Conservation (phyloP, 2,888 invertebrate species). For the Drosophila fulvimacula region DNA sequence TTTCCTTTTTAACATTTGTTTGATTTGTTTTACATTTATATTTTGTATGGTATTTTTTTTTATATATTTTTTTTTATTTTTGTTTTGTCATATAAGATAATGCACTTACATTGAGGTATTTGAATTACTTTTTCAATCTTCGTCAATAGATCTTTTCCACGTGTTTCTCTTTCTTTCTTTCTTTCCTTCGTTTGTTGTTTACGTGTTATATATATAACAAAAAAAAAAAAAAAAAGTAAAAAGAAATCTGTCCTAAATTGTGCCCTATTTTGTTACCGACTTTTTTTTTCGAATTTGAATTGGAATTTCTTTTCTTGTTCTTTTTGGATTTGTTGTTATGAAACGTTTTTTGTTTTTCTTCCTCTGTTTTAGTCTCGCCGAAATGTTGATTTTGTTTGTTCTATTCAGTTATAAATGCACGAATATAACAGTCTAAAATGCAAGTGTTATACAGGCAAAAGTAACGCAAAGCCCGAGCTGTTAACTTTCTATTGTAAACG, state of each 20-base stretch:
- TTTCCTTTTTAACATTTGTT: slow-evolving; percentile 49
- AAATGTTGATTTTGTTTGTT: slow-evolving; percentile 21
- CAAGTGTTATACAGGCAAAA: slow-evolving; percentile 68
- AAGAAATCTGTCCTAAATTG: slow-evolving; percentile 39
- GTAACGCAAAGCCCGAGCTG: slow-evolving; percentile 38
- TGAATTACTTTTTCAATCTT: slow-evolving; percentile 81
- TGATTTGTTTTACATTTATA: slow-evolving; percentile 44
- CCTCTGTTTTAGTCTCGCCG: slow-evolving; percentile 25
- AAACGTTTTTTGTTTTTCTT: slow-evolving; percentile 35
- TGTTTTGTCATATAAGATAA: slow-evolving; percentile 71
- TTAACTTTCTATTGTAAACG: slow-evolving; percentile 20
- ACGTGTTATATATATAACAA: slow-evolving; percentile 33
- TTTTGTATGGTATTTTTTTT: slow-evolving; percentile 11
- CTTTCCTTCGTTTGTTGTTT: slow-evolving; percentile 16
- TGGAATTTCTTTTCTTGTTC: slow-evolving; percentile 1
- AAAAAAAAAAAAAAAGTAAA: slow-evolving; percentile 6
- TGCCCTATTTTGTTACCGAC: slow-evolving; percentile 50
- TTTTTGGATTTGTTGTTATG: slow-evolving; percentile 23
- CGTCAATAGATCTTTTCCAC: slow-evolving; percentile 54
- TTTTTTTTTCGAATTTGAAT: slow-evolving; percentile 26
- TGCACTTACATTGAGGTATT: slow-evolving; percentile 80
- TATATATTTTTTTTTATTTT: slow-evolving; percentile 24
- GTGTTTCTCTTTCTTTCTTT: slow-evolving; percentile 20
- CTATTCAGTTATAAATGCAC: slow-evolving; percentile 36
- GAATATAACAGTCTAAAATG: slow-evolving; percentile 55